A percentile compares a stretch with the other conserved stretches of the same genome.
Evolutionary conservation across 2,888 invertebrate genomes (phyloP).

Genomic region (Spodoptera exigua): DNA sequence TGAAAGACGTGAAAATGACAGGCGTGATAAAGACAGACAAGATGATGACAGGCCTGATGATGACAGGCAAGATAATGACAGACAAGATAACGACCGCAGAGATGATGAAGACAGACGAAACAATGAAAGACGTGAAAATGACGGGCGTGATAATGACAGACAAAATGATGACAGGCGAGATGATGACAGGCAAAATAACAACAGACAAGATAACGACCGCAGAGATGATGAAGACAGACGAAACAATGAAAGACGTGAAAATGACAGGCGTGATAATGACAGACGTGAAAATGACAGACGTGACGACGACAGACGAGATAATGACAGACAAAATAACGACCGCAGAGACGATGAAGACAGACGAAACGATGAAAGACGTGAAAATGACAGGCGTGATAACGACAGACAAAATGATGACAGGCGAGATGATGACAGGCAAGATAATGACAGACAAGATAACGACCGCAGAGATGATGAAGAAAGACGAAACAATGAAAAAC

Average conservation of each 20-base stretch:
- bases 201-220: too few relatives aligned
- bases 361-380: not conserved
- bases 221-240: too few relatives aligned
- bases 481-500: too few relatives aligned
- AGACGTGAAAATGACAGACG: too few relatives aligned
- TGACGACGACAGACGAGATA: conserved; percentile 4
- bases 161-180: not conserved
- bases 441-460: too few relatives aligned
- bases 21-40: not conserved
- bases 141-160: not conserved
- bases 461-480: too few relatives aligned
- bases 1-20: conserved; percentile 4
- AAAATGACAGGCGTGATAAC: not conserved
- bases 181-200: too few relatives aligned
- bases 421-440: not conserved
- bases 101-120: too few relatives aligned
- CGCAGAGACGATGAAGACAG: too few relatives aligned
- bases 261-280: conserved; percentile 6
- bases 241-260: not conserved
- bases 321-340: not conserved
- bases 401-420: not conserved
- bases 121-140: not conserved
- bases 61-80: not conserved
- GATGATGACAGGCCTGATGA: conserved; percentile 5
- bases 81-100: too few relatives aligned